These are phyloP conservation scores for Scaptomyza reducta DNA, from an alignment of 2,888 invertebrate species.

Conservation along the genomic window DNA sequence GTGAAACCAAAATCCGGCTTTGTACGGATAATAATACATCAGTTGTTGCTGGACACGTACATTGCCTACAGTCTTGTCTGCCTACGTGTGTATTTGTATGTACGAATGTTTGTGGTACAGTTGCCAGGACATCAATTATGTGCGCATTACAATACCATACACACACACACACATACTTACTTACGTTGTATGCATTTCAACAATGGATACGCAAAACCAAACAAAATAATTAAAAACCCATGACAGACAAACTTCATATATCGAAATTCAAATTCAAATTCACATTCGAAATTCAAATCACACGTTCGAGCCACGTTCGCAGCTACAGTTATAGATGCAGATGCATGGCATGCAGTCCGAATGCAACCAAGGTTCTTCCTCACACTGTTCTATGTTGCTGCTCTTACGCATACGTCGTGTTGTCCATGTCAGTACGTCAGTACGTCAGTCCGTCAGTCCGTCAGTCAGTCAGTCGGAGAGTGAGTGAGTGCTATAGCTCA, in stretches of 20 bases:
- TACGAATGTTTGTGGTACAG: conserved; percentile 1
- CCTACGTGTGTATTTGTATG: not conserved
- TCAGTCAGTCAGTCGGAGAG: conserved; percentile 6
- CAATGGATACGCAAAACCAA: conserved; percentile 53
- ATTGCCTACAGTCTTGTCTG: conserved; percentile 18
- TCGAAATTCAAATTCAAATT: conserved; percentile 68
- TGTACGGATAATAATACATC: conserved; percentile 48
- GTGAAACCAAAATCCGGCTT: conserved; percentile 38
- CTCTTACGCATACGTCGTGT: conserved; percentile 68
- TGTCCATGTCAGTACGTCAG: conserved; percentile 53
- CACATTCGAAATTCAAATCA: conserved; percentile 69
- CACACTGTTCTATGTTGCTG: conserved; percentile 17
- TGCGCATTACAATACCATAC: conserved; percentile 60
- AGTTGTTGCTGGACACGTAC: conserved; percentile 30
- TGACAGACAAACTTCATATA: conserved; percentile 63
- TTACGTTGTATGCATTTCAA: conserved; percentile 23
- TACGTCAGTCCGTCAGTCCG: conserved; percentile 12
- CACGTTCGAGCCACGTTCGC: conserved; percentile 32
- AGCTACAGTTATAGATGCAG: conserved; percentile 29
- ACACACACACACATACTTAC: conserved; percentile 21
- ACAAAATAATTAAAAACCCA: conserved; percentile 77
- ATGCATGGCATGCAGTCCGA: conserved; percentile 53
- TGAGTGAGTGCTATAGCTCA: conserved; percentile 39
- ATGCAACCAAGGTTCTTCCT: conserved; percentile 40
- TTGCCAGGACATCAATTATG: conserved; percentile 70